Percentiles rank a stretch among this genome's conserved stretches.
These are phyloP conservation scores for Cryptotis parvus DNA, from an alignment of 2,113 vertebrate species.

Conservation along the genomic window DNA sequence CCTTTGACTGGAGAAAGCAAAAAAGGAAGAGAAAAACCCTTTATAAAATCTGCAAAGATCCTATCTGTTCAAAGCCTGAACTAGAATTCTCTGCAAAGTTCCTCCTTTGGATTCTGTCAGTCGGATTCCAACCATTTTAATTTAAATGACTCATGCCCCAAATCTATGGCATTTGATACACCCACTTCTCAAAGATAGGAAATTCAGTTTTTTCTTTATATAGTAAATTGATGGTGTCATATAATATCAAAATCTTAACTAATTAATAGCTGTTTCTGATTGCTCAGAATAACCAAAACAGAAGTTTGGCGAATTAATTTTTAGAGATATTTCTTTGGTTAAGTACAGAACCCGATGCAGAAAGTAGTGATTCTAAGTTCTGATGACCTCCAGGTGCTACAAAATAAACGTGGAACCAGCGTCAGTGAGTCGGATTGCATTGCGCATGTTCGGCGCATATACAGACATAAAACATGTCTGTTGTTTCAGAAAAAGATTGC, in stretches of 20 bases:
- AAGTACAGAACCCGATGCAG: neutral
- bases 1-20: constrained; percentile 41
- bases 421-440: neutral
- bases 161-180: constrained; percentile 78
- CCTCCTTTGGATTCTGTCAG: constrained; percentile 72
- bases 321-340: constrained; percentile 6
- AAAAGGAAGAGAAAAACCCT: constrained; percentile 40
- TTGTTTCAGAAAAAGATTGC: constrained; percentile 31
- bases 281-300: constrained; percentile 65
- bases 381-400: neutral
- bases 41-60: constrained; percentile 76
- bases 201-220: constrained; percentile 76
- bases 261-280: constrained; percentile 64
- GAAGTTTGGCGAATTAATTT: constrained; percentile 48
- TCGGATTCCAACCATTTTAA: constrained; percentile 74
- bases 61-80: constrained; percentile 51
- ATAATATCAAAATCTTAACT: constrained; percentile 74
- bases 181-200: constrained; percentile 71
- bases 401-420: neutral
- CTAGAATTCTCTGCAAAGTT: constrained; percentile 71
- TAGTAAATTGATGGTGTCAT: constrained; percentile 69
- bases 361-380: neutral
- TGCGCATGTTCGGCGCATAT: neutral
- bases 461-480: constrained; percentile 22
- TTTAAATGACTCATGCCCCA: constrained; percentile 73